These are phyloP conservation scores for Orbicella faveolata DNA, from an alignment of 64 coral and sea anemone species.

Conservation along the genomic window DNA sequence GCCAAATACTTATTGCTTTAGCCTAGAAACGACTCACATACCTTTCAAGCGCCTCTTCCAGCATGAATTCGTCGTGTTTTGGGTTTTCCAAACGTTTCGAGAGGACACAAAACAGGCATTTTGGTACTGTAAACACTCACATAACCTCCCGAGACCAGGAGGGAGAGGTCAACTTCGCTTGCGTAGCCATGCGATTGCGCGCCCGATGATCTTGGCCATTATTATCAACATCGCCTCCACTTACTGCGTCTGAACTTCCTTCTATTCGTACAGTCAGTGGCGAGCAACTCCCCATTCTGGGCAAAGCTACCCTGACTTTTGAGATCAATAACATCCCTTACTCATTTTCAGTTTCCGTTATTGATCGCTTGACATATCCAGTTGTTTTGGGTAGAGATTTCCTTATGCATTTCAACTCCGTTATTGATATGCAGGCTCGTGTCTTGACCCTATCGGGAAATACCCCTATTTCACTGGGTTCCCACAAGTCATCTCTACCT, in stretches of 20 bases:
- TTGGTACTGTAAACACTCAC: too few relatives aligned
- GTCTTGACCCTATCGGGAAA: background rate
- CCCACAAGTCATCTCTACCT: background rate
- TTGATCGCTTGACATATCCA: conserved; percentile 9
- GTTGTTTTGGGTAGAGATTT: conserved; percentile 47
- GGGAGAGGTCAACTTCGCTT: too few relatives aligned
- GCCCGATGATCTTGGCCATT: too few relatives aligned
- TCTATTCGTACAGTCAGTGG: conserved; percentile 21
- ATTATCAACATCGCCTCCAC: background rate
- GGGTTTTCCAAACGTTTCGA: too few relatives aligned
- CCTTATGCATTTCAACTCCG: conserved; percentile 10
- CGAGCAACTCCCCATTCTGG: conserved; percentile 1
- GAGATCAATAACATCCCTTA: background rate
- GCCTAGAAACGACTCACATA: too few relatives aligned
- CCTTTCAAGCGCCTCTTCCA: too few relatives aligned
- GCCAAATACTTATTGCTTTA: too few relatives aligned
- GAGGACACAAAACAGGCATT: too few relatives aligned
- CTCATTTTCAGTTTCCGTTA: background rate
- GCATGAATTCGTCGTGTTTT: too few relatives aligned
- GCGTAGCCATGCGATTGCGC: too few relatives aligned
- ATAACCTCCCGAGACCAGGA: too few relatives aligned
- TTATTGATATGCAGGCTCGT: conserved; percentile 2
- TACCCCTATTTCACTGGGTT: background rate
- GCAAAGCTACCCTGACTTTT: background rate
- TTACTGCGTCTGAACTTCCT: background rate